Evolutionary conservation across 1,140 invertebrate genomes (phyloP).

Genomic region (Paraescarpia echinospica): DNA sequence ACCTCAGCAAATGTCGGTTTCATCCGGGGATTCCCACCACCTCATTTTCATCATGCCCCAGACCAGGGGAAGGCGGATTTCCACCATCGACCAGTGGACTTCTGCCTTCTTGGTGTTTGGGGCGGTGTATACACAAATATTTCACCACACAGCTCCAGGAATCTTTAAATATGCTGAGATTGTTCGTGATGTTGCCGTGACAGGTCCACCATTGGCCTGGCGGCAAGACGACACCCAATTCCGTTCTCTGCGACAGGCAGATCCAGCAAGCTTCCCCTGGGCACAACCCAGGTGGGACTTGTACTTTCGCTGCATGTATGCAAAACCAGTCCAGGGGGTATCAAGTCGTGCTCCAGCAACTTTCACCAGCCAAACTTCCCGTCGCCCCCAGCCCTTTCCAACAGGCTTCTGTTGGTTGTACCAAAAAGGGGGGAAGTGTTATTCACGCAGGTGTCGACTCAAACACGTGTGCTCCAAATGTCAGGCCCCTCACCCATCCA

Average conservation of each 20-base stretch:
- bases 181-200: background rate
- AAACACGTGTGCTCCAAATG: background rate
- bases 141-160: no score
- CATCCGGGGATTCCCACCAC: no score
- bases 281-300: background rate
- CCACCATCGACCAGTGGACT: no score
- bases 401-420: background rate
- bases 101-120: no score
- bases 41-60: no score
- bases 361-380: background rate
- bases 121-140: no score
- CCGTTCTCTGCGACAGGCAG: background rate
- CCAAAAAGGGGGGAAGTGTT: background rate
- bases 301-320: background rate
- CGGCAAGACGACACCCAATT: background rate
- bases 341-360: background rate
- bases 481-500: background rate
- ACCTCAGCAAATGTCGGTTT: no score
- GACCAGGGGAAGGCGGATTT: no score
- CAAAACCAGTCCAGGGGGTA: background rate
- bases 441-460: background rate
- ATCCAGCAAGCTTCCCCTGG: background rate
- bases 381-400: no score
- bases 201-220: background rate
- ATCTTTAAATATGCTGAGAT: background rate